Conservation (phyloP, 1,140 invertebrate genomes). For the Diprion similis region DNA sequence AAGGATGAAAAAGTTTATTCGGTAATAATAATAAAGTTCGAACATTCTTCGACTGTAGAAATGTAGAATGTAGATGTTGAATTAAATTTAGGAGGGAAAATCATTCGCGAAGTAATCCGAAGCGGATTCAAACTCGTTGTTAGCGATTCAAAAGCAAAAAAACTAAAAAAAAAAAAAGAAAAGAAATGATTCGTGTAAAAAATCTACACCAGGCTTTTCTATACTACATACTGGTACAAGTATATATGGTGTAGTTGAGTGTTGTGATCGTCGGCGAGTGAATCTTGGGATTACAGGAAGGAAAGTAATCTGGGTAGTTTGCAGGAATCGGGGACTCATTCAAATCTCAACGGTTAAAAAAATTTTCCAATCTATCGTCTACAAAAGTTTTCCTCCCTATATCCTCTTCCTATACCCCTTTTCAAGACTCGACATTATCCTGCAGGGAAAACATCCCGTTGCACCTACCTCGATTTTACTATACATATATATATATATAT, state of each 20-base stretch:
- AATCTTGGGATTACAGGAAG: conserved; percentile 34
- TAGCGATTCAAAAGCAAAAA: neutral
- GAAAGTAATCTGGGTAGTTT: conserved; percentile 50
- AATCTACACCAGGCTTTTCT: too few relatives aligned
- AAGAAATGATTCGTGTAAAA: neutral
- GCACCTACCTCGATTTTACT: too few relatives aligned
- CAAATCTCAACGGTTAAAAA: conserved; percentile 47
- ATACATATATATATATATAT: neutral
- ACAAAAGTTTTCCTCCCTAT: conserved; percentile 42
- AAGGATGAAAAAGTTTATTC: too few relatives aligned
- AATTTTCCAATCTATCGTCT: conserved; percentile 53
- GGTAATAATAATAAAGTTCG: neutral
- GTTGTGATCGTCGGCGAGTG: conserved; percentile 18
- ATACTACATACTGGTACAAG: too few relatives aligned
- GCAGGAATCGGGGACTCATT: conserved; percentile 15
- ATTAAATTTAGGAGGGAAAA: too few relatives aligned
- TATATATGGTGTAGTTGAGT: too few relatives aligned
- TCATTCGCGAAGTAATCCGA: too few relatives aligned
- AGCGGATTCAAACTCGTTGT: neutral
- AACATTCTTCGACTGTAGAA: neutral
- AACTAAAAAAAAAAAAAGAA: neutral
- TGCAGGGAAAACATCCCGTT: conserved; percentile 1
- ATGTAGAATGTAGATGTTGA: too few relatives aligned
- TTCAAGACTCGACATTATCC: conserved; percentile 1
- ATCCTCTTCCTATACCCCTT: neutral